A percentile compares a stretch with the other conserved stretches of the same genome.
phyloP scores from a whole-genome alignment of 2,113 vertebrate species.

The Poeciliopsis turrubarensis region DNA sequence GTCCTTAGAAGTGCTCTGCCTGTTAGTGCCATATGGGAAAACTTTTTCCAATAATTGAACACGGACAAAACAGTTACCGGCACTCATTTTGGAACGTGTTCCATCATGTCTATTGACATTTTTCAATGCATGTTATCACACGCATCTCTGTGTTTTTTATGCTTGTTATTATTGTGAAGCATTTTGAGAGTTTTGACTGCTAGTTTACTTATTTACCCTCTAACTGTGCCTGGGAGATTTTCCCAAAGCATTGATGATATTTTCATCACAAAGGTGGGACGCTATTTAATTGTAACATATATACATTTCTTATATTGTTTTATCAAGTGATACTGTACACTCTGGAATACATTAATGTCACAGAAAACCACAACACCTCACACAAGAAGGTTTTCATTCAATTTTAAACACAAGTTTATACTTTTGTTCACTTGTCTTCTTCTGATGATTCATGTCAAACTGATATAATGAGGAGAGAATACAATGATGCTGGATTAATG shows the following conservation, averaged over 20 bases:
- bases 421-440: too few species aligned
- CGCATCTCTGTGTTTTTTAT: not conserved
- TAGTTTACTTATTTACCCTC: not conserved
- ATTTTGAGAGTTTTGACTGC: too few species aligned
- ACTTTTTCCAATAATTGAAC: constrained; percentile 10
- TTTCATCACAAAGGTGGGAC: not conserved
- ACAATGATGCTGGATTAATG: not conserved
- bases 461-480: not conserved
- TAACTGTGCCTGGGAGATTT: not conserved
- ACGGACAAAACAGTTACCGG: not conserved
- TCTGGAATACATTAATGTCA: not conserved
- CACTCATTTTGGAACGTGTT: constrained; percentile 4
- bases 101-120: not conserved
- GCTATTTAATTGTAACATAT: too few species aligned
- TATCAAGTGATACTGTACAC: too few species aligned
- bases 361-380: not conserved
- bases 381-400: not conserved
- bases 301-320: not conserved
- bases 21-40: not conserved
- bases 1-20: not conserved
- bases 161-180: too few species aligned
- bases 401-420: not conserved
- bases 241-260: not conserved
- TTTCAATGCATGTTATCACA: not conserved
- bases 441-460: not conserved